These are phyloP conservation scores for Syndactyla subalaris DNA, from an alignment of 2,797 vertebrate genomes.

Conservation along the genomic window DNA sequence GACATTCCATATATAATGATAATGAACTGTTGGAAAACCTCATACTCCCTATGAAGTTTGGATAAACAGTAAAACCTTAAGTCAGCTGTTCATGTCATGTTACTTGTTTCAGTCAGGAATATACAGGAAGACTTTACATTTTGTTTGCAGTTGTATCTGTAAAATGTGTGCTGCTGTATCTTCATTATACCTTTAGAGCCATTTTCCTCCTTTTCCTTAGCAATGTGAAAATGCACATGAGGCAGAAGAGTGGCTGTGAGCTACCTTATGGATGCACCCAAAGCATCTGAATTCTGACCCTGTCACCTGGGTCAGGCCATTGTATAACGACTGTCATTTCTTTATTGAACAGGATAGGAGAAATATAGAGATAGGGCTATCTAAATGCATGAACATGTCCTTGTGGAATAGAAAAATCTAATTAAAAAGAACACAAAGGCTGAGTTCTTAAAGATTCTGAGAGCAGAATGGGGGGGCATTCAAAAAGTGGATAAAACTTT, in stretches of 20 bases:
- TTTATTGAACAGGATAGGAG: neutral
- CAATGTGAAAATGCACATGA: rapidly evolving
- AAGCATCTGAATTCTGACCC: neutral
- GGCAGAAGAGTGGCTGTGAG: neutral
- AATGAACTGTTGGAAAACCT: neutral
- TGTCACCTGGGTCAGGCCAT: neutral
- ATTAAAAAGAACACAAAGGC: neutral
- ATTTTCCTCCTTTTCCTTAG: neutral
- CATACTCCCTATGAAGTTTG: neutral
- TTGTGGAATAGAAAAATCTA: neutral
- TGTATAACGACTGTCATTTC: neutral
- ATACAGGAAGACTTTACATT: neutral
- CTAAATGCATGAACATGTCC: neutral
- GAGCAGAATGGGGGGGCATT: neutral
- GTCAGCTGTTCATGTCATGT: neutral
- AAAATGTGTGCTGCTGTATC: neutral
- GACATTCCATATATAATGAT: neutral
- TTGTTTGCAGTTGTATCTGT: neutral
- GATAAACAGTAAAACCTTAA: neutral
- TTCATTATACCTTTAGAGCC: neutral
- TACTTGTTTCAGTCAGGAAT: neutral
- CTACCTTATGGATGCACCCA: neutral
- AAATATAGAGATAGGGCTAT: neutral
- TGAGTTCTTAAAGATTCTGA: neutral
- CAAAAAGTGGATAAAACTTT: neutral